A percentile compares a stretch with the other conserved stretches of the same genome.
phyloP scores from a whole-genome alignment of 2,888 invertebrate genomes.

The Pollenia angustigena region DNA sequence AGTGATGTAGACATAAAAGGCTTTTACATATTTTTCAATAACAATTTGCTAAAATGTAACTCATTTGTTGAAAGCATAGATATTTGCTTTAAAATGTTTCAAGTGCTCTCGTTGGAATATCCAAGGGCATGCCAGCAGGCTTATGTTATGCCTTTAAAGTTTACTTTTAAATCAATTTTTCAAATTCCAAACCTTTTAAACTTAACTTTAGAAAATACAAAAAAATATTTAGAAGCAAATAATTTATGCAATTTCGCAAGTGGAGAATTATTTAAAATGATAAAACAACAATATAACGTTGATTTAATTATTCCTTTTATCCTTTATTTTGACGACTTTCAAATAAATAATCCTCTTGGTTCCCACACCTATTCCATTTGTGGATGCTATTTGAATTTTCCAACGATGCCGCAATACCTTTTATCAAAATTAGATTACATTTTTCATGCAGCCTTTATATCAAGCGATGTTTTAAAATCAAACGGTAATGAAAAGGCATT shows the following conservation, averaged over 20 bases:
- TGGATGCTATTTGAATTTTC: too few species aligned
- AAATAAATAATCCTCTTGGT: conserved; percentile 57
- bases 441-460: conserved; percentile 71
- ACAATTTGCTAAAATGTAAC: too few species aligned
- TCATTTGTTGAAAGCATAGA: too few species aligned
- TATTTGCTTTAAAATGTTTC: too few species aligned
- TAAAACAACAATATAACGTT: not conserved
- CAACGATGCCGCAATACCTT: conserved; percentile 63
- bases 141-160: conserved; percentile 59
- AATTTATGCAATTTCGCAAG: conserved; percentile 52
- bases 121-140: too few species aligned
- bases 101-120: too few species aligned
- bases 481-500: conserved; percentile 70
- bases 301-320: conserved; percentile 56
- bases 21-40: too few species aligned
- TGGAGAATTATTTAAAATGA: conserved; percentile 54
- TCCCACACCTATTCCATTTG: too few species aligned
- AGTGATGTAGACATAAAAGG: too few species aligned
- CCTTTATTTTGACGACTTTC: conserved; percentile 57
- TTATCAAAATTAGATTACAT: conserved; percentile 73
- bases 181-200: conserved; percentile 60
- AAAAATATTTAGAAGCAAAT: conserved; percentile 40
- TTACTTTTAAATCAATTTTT: conserved; percentile 46
- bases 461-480: conserved; percentile 64
- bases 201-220: conserved; percentile 49